Evolutionary conservation across 2,797 vertebrate species (phyloP), one percentile per base, ranked within the genome.

Genomic region (Falco naumanni): DNA sequence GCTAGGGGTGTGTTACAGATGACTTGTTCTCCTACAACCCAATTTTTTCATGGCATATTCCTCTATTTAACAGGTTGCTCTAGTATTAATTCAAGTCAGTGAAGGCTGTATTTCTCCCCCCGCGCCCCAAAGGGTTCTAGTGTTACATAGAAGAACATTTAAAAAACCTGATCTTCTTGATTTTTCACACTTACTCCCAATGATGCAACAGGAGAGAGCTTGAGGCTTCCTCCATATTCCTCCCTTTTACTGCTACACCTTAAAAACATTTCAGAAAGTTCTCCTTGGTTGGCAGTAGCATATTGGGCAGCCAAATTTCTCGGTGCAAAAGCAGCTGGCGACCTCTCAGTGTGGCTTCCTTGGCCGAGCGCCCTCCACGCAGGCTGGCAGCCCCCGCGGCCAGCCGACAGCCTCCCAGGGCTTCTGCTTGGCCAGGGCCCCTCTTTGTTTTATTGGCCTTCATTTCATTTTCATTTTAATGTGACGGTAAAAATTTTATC

Each of bases 401-500:
- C n/a, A 2, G 72, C 90, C 93, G 78, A 90, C 95, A 95, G n/a
- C 65, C 59, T 96, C 89, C 68, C 72, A 45, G 75, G 61, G n/a
- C 71, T 79, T 17, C 57, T 84, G 65, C 89, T 39, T 78, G 79
- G 95, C 87, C 45, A 13, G 29, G 24, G 66, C 26, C 56, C 28
- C 53, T 57, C 75, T 84, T 80, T 14, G 6, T 79, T 95, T 97
- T 96, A 95, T 37, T 86, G 59, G 77, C 63, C 56, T 96, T 96
- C 93, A 75, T 94, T 95, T 95, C 24, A 3, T 66, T 97, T 90
- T 87, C 92, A 54, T 92, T 93, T 95, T 86, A 96, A 96, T 79
- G 71, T 4, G 81, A n/a, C 0, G 26, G 87, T 95, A 95, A 96
- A 95, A 89, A 61, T 84, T 95, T 97, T 91, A 97, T 96, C 92